Evolutionary conservation across 2,888 invertebrate species (phyloP).

Genomic region (Sinopyrophorus schimmeli): DNA sequence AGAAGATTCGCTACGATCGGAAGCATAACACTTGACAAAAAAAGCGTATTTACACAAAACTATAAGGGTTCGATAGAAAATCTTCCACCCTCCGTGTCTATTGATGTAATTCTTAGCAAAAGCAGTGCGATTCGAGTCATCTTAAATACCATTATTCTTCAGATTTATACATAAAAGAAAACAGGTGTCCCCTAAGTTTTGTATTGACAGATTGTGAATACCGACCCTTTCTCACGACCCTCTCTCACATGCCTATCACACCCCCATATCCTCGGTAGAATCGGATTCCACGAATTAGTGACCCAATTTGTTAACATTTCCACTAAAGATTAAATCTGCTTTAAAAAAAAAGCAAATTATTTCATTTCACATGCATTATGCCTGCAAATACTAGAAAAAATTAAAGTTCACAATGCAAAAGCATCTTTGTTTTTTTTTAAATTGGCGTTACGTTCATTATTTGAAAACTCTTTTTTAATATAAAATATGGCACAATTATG

Average conservation of each 20-base stretch:
- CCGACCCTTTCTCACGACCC: conserved; percentile 25
- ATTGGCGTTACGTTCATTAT: no score
- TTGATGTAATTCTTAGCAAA: conserved; percentile 14
- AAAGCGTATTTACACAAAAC: conserved; percentile 9
- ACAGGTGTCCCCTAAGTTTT: conserved; percentile 27
- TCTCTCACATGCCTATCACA: conserved; percentile 9
- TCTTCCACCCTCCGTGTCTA: conserved; percentile 17
- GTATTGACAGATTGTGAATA: conserved; percentile 22
- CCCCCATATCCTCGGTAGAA: conserved; percentile 14
- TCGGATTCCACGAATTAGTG: conserved; percentile 21
- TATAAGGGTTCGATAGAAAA: conserved; percentile 7
- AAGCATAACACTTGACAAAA: no score
- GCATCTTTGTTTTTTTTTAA: no score
- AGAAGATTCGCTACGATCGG: no score
- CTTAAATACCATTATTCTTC: conserved; percentile 19
- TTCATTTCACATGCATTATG: no score
- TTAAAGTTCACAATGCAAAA: no score
- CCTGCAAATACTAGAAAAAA: no score
- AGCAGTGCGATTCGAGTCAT: conserved; percentile 25
- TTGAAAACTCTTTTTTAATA: no score
- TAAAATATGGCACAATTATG: no score
- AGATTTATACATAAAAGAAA: conserved; percentile 24
- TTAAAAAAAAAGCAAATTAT: no score
- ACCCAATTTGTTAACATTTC: conserved; percentile 21
- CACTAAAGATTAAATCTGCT: no score